Base-by-base conservation (phyloP, 2,888 invertebrate species). In the Chrysina gloriosa region DNA sequence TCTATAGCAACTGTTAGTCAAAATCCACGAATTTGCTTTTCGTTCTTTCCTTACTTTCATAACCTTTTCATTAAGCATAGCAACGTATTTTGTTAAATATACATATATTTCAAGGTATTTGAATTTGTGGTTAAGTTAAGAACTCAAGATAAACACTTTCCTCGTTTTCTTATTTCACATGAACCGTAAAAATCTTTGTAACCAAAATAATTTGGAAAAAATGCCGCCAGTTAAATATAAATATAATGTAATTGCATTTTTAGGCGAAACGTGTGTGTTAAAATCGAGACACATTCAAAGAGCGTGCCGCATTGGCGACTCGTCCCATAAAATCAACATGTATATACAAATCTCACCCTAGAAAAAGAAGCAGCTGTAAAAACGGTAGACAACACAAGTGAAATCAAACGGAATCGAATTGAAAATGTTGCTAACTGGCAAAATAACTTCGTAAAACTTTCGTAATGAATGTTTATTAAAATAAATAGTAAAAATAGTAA, bases 401-500 rank as follows among this genome's bases (percentile, higher is more conserved):
- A 31, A 63, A 63, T 47, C n/a, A 19, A 50, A 50, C 21, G 3
- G 6, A 48, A 34, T 50, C 23, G 25, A 63, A 63, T 50, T 25
- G 21, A 63, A 63, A 52, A 50, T 52, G 2, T 52, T 11, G 54
- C 65, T 50, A 50, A 65, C 34, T 19, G 29, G 58, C 45, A 65
- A 52, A 65, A 42, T 36, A 52, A 52, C 50, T 11, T 52, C 52
- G n/a, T 21, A 68, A 65, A 56, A 56, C 70, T 70, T n/a, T 71
- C 67, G 71, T 71, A 70, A 58, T 61, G 69, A 63, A 65, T 52
- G 67, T n/a, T n/a, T n/a, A n/a, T n/a, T 58, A 72, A 68, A 72
- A 72, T 66, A 68, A 66, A 67, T 56, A 69, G 54, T 72, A 68
- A 70, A 71, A 74, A 73, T 73, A 34, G 16, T 14, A 36, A 79